These are phyloP conservation scores for Brachionus koreanus DNA, from an alignment of 1,140 invertebrate species.

Conservation along the genomic window DNA sequence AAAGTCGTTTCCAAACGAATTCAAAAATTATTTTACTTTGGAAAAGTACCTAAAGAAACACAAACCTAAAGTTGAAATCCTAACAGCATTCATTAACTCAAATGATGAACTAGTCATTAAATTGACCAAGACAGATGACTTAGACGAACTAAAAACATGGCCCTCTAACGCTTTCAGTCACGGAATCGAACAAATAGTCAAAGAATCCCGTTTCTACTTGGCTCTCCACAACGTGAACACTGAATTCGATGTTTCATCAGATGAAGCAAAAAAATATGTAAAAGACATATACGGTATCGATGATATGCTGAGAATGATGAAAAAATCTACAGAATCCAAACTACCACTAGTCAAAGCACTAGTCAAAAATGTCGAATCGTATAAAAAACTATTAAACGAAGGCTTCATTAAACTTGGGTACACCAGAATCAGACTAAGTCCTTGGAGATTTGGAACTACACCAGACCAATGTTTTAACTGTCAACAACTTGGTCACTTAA, in stretches of 20 bases:
- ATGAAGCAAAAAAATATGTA: not conserved
- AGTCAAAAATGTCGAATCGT: not conserved
- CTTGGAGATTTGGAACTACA: not conserved
- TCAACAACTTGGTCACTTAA: not conserved
- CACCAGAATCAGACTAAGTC: not conserved
- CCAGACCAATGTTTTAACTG: not conserved
- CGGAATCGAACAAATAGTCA: not conserved
- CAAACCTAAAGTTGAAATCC: not conserved
- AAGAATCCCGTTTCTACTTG: not conserved
- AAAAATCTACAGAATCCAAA: not conserved
- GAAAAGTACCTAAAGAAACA: not conserved
- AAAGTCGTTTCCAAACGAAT: not conserved
- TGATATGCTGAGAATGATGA: not conserved
- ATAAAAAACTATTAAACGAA: not conserved
- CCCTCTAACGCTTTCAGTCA: not conserved
- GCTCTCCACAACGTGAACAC: not conserved
- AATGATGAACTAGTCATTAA: not conserved
- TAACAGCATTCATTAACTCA: not conserved
- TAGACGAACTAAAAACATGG: not conserved
- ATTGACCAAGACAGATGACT: not conserved
- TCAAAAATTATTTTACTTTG: not conserved
- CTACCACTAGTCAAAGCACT: not conserved
- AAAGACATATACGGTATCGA: not conserved
- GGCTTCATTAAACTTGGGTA: not conserved
- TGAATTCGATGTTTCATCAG: not conserved